Conservation (phyloP, 2,888 invertebrate species). For the Pachydiplax longipennis region DNA sequence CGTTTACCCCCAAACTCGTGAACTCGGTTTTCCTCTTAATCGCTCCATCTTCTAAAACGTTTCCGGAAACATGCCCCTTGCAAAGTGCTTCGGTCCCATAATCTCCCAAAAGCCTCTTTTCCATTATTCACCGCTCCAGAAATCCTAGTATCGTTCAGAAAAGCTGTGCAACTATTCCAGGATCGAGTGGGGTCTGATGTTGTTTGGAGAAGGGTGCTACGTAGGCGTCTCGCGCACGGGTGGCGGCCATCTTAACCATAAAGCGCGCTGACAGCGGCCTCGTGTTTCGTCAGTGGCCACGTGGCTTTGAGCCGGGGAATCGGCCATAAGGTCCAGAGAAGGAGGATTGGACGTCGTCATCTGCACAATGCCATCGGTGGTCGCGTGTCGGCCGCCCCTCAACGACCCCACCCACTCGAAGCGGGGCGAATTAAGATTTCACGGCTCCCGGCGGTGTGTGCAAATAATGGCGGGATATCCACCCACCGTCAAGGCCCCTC, state of each 20-base stretch:
- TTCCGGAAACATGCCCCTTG: neutral
- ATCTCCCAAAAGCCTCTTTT: neutral
- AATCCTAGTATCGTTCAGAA: neutral
- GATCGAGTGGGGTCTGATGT: neutral
- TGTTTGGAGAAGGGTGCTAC: no score
- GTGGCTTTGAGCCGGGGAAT: conserved; percentile 13
- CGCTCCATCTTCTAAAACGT: neutral
- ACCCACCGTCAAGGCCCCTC: neutral
- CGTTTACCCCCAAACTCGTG: no score
- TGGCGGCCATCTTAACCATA: neutral
- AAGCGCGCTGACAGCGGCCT: neutral
- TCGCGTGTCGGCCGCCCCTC: neutral
- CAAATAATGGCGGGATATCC: conserved; percentile 28
- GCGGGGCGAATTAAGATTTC: conserved; percentile 36
- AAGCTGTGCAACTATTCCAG: neutral
- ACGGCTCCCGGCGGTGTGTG: conserved; percentile 44
- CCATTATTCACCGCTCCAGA: neutral
- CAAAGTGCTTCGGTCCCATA: neutral
- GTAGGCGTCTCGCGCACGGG: neutral
- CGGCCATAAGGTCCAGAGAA: neutral
- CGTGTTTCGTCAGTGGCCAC: neutral
- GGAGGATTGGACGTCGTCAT: neutral
- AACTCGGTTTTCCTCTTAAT: no score
- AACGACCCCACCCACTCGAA: neutral
- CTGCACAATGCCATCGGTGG: neutral